Evolutionary conservation across 2,888 invertebrate species (phyloP).

Genomic region (Orthosia gothica): DNA sequence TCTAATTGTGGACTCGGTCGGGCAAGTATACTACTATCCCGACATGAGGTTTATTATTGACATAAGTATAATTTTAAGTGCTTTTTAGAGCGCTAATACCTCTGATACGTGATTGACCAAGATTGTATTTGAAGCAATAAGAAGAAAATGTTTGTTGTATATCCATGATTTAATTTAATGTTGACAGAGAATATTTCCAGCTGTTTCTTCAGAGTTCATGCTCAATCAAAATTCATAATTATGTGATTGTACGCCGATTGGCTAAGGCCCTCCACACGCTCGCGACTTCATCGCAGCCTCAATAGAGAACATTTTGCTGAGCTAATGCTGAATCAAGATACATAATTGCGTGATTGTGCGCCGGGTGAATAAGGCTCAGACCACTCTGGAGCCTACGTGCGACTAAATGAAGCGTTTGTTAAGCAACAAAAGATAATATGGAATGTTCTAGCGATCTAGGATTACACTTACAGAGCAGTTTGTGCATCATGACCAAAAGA

Average conservation of each 20-base stretch:
- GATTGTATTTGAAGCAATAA: background rate
- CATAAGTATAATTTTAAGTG: background rate
- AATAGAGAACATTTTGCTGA: slow-evolving; percentile 43
- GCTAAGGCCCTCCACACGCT: slow-evolving; percentile 39
- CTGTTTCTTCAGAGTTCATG: slow-evolving; percentile 16
- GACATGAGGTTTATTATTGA: background rate
- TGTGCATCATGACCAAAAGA: background rate
- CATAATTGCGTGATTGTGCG: slow-evolving; percentile 51
- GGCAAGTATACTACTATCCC: no score
- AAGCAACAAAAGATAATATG: background rate
- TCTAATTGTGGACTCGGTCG: no score
- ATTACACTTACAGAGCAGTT: no score
- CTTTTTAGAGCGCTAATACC: background rate
- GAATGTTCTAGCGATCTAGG: background rate
- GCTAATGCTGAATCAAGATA: slow-evolving; percentile 53
- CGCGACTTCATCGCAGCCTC: slow-evolving; percentile 33
- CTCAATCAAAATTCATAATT: slow-evolving; percentile 51
- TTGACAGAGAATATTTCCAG: slow-evolving; percentile 29
- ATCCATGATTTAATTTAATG: slow-evolving; percentile 11
- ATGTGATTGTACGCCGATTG: slow-evolving; percentile 52
- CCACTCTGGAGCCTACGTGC: background rate
- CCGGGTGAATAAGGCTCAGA: slow-evolving; percentile 18
- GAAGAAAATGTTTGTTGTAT: background rate
- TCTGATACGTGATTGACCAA: background rate
- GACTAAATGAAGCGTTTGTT: background rate